Percentiles rank a stretch among this genome's conserved stretches.
Evolutionary conservation across 2,113 vertebrate species (phyloP).

Genomic region (Pteronura brasiliensis): DNA sequence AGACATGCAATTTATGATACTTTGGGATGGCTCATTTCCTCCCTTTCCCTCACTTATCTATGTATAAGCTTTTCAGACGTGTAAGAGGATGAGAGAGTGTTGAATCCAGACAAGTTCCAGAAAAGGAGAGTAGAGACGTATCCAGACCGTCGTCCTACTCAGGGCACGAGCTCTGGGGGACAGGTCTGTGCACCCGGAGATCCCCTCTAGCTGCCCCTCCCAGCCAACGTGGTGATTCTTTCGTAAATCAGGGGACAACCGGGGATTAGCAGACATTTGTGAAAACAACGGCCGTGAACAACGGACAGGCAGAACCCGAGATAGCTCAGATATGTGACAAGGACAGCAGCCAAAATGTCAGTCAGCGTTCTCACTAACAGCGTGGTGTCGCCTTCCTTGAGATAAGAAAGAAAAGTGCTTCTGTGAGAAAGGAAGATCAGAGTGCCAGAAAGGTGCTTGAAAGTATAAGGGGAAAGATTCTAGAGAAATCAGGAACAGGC

Average conservation of each 20-base stretch:
- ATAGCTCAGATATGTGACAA: not conserved
- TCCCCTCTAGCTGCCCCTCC: too few relatives aligned
- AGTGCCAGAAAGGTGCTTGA: not conserved
- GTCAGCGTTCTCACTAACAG: not conserved
- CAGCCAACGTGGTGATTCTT: not conserved
- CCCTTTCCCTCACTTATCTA: not conserved
- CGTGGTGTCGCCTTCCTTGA: not conserved
- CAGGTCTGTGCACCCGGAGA: not conserved
- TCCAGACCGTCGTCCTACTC: too few relatives aligned
- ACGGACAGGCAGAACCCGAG: not conserved
- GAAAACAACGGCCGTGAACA: fast-evolving
- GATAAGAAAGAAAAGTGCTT: not conserved
- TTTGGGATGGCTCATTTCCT: not conserved
- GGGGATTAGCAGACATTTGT: not conserved
- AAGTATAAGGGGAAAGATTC: not conserved
- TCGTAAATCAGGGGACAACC: too few relatives aligned
- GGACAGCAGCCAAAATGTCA: not conserved
- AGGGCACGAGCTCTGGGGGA: not conserved
- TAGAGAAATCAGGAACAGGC: not conserved
- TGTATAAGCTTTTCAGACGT: not conserved
- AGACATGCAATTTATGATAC: not conserved
- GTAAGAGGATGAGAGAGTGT: not conserved
- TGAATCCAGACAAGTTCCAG: not conserved
- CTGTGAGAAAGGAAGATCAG: not conserved
- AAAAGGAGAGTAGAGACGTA: not conserved